Evolutionary conservation across 1,140 invertebrate genomes (phyloP), one percentile per base, ranked within the genome.

Genomic region (Caenorhabditis remanei): DNA sequence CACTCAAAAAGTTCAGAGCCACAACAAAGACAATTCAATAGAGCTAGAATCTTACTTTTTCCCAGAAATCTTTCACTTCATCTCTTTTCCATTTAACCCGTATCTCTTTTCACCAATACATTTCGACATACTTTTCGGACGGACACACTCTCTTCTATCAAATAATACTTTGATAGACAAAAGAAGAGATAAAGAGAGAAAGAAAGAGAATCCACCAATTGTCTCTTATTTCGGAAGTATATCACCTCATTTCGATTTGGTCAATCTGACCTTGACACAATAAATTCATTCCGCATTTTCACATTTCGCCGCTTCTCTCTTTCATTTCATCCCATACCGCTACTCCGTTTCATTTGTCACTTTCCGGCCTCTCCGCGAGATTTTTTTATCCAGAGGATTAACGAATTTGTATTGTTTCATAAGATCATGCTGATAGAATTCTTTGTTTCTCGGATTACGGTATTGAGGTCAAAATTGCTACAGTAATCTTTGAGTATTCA

Each of bases 1-100:
- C 85, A 92, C 91, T 91, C 87, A 85, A 92, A 92, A 41, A 92
- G 84, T 61, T 90, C 90, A 13, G 88, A 79, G 9, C 92, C 91
- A 87, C 91, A 92, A 84, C 90, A 91, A 13, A 79, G 56, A 63
- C 91, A 92, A n/a, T 32, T 32, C 32, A 32, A 32, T 32, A 32
- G 32, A 32, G 32, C 32, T 32, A 32, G 32, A 32, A 58, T 58
- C 4, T 58, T 58, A 5, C 19, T 16, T n/a, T 58, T 58, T 58
- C 3, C 5, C 5, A 21, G 8, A 1, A 19, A 58, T 4, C n/a
- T 21, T 0, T 21, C 16, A n/a, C 16, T 58, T n/a, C 19, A 21
- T 21, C 13, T 58, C 14, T 21, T 8, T n/a, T 8, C 56, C n/a
- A 14, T 58, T 58, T 58, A 32, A 32, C 32, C 32, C 53, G 53